Evolutionary conservation across 2,888 invertebrate genomes (phyloP), one percentile per base, ranked within the genome.

Genomic region (Tipula lateralis): DNA sequence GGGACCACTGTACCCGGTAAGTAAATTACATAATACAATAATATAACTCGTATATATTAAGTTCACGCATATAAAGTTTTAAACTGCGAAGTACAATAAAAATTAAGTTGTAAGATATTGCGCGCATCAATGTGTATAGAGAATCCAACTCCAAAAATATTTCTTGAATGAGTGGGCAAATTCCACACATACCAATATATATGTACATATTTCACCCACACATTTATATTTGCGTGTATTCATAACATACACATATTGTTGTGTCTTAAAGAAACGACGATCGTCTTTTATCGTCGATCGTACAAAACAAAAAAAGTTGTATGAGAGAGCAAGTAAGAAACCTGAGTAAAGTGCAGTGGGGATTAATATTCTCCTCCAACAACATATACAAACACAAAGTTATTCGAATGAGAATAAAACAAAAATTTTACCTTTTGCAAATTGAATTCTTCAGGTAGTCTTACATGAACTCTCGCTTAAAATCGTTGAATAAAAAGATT

Each of bases 1-100:
- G 96, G 95, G 29, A 95, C 96, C 88, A 94, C 95, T 87, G 96
- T 97, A 83, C 95, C 96, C 89, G 97, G 97, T 97, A 91, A 94
- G 95, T 93, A 66, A 9, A 66, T 66, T 82, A 30, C 0, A 30
- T 30, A 82, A 82, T 30, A 24, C 12, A 29, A 82, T 19, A 29
- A 7, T 19, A 29, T 29, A 44, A 5, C 83, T 50, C 34, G 1
- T 29, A 19, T 66, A 81, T 44, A n/a, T n/a, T n/a, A 4, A 19
- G 4, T 30, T n/a, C n/a, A n/a, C n/a, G n/a, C n/a, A n/a, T n/a
- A n/a, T n/a, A 80, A 24, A 24, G 1, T 81, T 0, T 16, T 16
- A 50, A 19, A 66, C 24, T 24, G 19, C 24, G 66, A 66, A 66
- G 24, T 7, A 19, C 12, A 66, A 24, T 44, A 66, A 19, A 66